These are phyloP conservation scores for Crematogaster levior DNA, from an alignment of 2,888 invertebrate species.

Conservation along the genomic window DNA sequence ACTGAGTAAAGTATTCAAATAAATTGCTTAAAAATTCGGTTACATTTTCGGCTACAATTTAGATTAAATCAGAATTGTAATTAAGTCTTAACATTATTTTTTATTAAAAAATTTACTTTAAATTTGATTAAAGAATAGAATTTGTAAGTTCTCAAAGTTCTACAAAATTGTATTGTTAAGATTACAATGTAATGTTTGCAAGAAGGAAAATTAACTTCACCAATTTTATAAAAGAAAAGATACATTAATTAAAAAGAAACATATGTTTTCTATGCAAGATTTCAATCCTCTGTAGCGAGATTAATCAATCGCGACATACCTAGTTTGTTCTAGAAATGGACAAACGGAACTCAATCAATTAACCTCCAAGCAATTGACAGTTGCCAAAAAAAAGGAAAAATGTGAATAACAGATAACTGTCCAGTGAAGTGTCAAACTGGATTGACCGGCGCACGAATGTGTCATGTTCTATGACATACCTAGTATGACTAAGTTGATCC, in stretches of 20 bases:
- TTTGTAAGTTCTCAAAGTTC: background rate
- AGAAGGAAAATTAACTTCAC: conserved; percentile 1
- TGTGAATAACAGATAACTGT: conserved; percentile 17
- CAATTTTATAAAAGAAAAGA: background rate
- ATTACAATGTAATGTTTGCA: background rate
- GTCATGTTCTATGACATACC: conserved; percentile 32
- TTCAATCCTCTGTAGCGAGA: background rate
- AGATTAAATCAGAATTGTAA: background rate
- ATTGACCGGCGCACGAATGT: conserved; percentile 30
- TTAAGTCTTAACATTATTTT: background rate
- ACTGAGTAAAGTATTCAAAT: background rate
- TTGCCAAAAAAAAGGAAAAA: conserved; percentile 14
- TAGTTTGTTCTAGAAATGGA: background rate
- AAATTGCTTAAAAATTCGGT: conserved; percentile 3
- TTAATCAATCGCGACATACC: conserved; percentile 27
- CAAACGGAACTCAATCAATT: conserved; percentile 36
- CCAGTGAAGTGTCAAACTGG: conserved; percentile 39
- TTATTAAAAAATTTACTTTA: background rate
- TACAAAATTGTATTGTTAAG: background rate
- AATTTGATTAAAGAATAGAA: background rate
- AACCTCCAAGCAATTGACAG: conserved; percentile 9
- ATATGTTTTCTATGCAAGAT: background rate
- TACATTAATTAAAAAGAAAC: background rate
- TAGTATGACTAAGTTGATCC: conserved; percentile 43
- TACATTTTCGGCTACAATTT: background rate